Percentiles rank a stretch among this genome's conserved stretches.
phyloP scores from a whole-genome alignment of 2,888 invertebrate genomes.

The Chrysolina oricalcia region DNA sequence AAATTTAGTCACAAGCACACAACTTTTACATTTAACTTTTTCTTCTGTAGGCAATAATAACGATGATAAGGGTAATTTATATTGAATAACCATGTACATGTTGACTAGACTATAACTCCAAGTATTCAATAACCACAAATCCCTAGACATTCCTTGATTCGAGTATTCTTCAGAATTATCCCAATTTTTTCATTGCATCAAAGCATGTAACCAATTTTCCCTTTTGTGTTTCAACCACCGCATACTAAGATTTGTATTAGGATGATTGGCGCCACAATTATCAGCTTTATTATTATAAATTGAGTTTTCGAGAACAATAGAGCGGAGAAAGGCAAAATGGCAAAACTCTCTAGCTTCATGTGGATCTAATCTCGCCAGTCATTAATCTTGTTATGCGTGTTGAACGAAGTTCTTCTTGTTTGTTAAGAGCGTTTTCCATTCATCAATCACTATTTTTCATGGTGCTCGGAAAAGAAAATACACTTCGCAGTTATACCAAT shows the following conservation, averaged over 20 bases:
- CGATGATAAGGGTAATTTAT: no score
- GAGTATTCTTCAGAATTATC: no score
- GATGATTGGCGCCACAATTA: constrained; percentile 12
- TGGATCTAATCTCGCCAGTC: constrained; percentile 42
- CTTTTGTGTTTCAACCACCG: neutral
- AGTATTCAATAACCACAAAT: no score
- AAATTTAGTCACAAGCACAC: no score
- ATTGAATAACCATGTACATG: no score
- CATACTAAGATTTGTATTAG: constrained; percentile 13
- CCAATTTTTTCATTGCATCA: neutral
- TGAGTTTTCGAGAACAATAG: neutral
- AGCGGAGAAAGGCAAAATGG: neutral
- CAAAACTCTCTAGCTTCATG: constrained; percentile 14
- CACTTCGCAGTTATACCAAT: neutral
- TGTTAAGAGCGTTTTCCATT: constrained; percentile 15
- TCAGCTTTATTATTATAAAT: constrained; percentile 15
- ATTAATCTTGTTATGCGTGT: constrained; percentile 44
- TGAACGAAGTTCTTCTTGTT: constrained; percentile 20
- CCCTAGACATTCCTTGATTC: no score
- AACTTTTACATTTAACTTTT: no score
- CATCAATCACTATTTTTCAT: constrained; percentile 32
- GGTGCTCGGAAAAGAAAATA: neutral
- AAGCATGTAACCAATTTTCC: neutral
- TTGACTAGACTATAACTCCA: no score
- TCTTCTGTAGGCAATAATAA: no score